Evolutionary conservation across 1,140 invertebrate species (phyloP).

Genomic region (Aphidius gifuensis): DNA sequence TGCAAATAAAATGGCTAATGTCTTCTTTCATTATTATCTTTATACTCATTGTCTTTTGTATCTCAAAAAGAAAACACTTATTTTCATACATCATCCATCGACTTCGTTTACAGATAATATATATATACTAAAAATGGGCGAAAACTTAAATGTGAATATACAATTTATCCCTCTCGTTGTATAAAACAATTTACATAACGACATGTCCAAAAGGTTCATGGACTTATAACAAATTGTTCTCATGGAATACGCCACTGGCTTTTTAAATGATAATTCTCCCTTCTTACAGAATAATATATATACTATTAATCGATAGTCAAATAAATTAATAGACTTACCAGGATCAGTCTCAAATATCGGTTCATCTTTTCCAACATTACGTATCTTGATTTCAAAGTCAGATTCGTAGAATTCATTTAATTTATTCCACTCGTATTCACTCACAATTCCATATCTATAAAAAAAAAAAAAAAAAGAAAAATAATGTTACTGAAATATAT

Average conservation of each 20-base stretch:
- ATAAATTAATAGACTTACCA: conserved; percentile 32
- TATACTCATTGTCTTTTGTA: conserved; percentile 24
- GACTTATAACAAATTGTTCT: too few relatives aligned
- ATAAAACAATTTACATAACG: too few relatives aligned
- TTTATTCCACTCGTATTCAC: conserved; percentile 46
- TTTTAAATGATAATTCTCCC: too few relatives aligned
- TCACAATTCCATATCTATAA: conserved; percentile 43
- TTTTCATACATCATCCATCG: neutral
- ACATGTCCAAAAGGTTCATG: too few relatives aligned
- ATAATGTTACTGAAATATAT: neutral
- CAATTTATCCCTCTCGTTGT: neutral
- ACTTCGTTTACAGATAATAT: too few relatives aligned
- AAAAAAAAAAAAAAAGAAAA: neutral
- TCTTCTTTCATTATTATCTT: conserved; percentile 51
- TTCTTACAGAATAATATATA: too few relatives aligned
- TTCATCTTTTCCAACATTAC: conserved; percentile 26
- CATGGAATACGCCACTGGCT: too few relatives aligned
- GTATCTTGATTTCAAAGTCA: conserved; percentile 41
- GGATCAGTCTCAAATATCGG: conserved; percentile 35
- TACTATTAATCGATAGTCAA: too few relatives aligned
- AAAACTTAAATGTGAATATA: neutral
- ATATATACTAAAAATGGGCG: neutral
- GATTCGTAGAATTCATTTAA: conserved; percentile 43
- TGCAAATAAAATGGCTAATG: conserved; percentile 52
- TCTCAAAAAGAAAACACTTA: conserved; percentile 18